phyloP scores from a whole-genome alignment of 2,797 vertebrate genomes.

The Gymnodraco acuticeps region DNA sequence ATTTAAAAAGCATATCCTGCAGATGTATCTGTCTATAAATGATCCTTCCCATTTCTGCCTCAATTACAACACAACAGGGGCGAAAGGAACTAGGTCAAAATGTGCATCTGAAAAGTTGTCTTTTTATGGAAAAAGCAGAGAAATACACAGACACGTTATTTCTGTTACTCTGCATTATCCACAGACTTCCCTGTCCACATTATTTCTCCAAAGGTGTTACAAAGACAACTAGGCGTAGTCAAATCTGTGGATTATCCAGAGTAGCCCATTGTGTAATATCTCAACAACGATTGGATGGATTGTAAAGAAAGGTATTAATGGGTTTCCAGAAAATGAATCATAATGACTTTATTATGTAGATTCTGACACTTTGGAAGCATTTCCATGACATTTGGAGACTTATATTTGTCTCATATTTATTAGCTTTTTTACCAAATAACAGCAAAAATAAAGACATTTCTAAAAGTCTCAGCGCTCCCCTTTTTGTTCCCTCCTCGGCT shows the following conservation, averaged over 20 bases:
- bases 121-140: slow-evolving; percentile 11
- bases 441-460: too few relatives aligned
- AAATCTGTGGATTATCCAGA: too few relatives aligned
- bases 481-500: too few relatives aligned
- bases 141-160: slow-evolving; percentile 12
- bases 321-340: not conserved
- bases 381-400: too few relatives aligned
- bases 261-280: slow-evolving; percentile 5
- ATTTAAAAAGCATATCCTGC: not conserved
- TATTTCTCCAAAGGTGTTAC: not conserved
- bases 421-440: too few relatives aligned
- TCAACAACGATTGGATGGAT: not conserved
- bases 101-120: not conserved
- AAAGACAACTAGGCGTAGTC: not conserved
- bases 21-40: not conserved
- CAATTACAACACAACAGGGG: not conserved
- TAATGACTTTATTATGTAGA: not conserved
- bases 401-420: too few relatives aligned
- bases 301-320: not conserved
- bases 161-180: slow-evolving; percentile 12
- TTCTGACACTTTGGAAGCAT: too few relatives aligned
- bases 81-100: slow-evolving; percentile 5
- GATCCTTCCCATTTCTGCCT: not conserved
- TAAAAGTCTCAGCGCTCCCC: too few relatives aligned
- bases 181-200: not conserved